phyloP scores from a whole-genome alignment of 2,797 vertebrate species.

The Arctocebus calabarensis region DNA sequence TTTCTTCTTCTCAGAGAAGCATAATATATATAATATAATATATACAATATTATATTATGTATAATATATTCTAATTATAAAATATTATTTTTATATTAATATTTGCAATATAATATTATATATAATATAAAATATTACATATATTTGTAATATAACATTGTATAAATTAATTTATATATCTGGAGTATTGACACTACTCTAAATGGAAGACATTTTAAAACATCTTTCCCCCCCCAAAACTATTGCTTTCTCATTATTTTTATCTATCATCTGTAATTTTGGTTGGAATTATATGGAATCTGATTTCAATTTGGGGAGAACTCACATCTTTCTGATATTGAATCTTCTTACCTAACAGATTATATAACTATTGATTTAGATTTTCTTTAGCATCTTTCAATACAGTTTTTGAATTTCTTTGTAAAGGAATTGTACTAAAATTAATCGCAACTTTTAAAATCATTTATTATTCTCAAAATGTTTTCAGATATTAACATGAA shows the following conservation, averaged over 20 bases:
- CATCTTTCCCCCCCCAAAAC: slow-evolving; percentile 10
- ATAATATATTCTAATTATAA: too few species aligned
- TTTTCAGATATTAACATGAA: slow-evolving; percentile 28
- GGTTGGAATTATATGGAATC: neutral
- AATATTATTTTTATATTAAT: too few species aligned
- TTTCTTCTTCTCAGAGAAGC: slow-evolving; percentile 12
- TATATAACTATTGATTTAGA: neutral
- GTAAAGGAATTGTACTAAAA: neutral
- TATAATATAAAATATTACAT: too few species aligned
- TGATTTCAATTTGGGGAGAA: slow-evolving; percentile 8
- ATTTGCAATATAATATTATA: too few species aligned
- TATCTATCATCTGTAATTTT: slow-evolving; percentile 63
- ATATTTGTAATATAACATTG: too few species aligned
- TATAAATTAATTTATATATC: neutral
- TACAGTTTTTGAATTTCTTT: slow-evolving; percentile 16
- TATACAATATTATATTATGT: too few species aligned
- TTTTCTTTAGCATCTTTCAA: slow-evolving; percentile 11
- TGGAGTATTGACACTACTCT: neutral
- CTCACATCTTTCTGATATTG: slow-evolving; percentile 10
- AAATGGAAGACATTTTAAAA: neutral
- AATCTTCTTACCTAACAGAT: neutral
- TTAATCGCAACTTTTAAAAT: neutral
- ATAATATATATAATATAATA: neutral
- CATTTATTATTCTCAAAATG: neutral
- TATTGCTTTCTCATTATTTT: slow-evolving; percentile 65